Conservation (phyloP, 1,140 invertebrate genomes). For the Lordiphosa collinella region DNA sequence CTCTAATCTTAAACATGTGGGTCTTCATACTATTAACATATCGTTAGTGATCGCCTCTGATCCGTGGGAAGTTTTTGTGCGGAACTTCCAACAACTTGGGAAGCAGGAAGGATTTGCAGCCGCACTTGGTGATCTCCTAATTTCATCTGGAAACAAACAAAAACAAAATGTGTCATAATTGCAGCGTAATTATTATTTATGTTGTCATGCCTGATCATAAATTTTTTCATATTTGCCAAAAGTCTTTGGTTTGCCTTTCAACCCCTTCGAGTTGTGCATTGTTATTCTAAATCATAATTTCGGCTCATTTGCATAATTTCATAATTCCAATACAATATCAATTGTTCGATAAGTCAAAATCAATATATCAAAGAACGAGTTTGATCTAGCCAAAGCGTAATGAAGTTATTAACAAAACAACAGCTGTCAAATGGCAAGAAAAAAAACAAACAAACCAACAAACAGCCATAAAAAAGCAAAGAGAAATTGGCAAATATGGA, state of each 20-base stretch:
- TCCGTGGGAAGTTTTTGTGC: conserved; percentile 68
- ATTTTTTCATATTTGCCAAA: conserved; percentile 56
- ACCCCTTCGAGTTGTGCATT: conserved; percentile 36
- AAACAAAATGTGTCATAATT: conserved; percentile 57
- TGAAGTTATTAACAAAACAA: conserved; percentile 63
- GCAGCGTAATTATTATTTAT: conserved; percentile 73
- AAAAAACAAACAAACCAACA: conserved; percentile 30
- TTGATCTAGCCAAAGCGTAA: conserved; percentile 46
- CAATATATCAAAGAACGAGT: conserved; percentile 42
- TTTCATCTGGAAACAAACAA: no score
- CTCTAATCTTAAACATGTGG: conserved; percentile 71
- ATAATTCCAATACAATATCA: conserved; percentile 67
- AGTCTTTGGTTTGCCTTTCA: conserved; percentile 39
- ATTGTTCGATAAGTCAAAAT: conserved; percentile 59
- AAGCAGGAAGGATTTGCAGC: conserved; percentile 32
- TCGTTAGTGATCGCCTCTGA: conserved; percentile 58
- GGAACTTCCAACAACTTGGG: conserved; percentile 52
- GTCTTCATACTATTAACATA: conserved; percentile 55
- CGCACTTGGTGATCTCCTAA: conserved; percentile 31
- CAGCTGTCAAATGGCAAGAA: conserved; percentile 45
- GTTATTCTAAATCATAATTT: conserved; percentile 40
- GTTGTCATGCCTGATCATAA: conserved; percentile 64
- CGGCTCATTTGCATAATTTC: conserved; percentile 67
- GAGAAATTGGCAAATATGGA: conserved; percentile 4
- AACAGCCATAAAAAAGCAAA: neutral